Conservation (phyloP, 1,140 invertebrate genomes). For the Bombyx mandarina region DNA sequence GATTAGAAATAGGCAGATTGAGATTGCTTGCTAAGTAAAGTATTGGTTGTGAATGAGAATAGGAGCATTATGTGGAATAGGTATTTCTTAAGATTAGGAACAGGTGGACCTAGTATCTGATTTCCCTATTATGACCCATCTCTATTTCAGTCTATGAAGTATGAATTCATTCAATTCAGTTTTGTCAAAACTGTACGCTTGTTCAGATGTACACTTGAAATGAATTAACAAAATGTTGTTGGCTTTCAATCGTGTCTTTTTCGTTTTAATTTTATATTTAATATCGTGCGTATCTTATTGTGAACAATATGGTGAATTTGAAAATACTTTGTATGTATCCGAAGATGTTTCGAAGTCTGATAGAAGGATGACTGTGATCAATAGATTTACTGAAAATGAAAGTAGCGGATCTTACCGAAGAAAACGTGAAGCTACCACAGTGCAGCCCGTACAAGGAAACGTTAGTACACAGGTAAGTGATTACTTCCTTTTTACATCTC, state of each 20-base stretch:
- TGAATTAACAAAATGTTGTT: slow-evolving; percentile 64
- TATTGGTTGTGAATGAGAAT: too few species aligned
- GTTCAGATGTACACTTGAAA: slow-evolving; percentile 29
- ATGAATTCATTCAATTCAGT: slow-evolving; percentile 16
- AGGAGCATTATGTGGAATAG: too few species aligned
- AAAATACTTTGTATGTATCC: slow-evolving; percentile 48
- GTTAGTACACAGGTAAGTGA: slow-evolving; percentile 63
- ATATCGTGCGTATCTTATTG: slow-evolving; percentile 37
- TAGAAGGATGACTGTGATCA: slow-evolving; percentile 39
- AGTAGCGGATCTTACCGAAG: slow-evolving; percentile 30
- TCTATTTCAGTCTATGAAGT: neutral
- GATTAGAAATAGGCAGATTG: too few species aligned
- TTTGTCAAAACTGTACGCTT: slow-evolving; percentile 27
- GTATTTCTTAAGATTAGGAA: too few species aligned
- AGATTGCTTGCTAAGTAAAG: too few species aligned
- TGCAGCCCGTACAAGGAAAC: slow-evolving; percentile 37
- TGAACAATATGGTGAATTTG: slow-evolving; percentile 35
- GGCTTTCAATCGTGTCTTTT: slow-evolving; percentile 38
- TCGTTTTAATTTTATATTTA: slow-evolving; percentile 35
- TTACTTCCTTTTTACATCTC: slow-evolving; percentile 49
- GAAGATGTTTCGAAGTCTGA: slow-evolving; percentile 20
- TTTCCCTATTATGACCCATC: too few species aligned
- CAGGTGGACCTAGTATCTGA: too few species aligned
- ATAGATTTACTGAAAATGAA: slow-evolving; percentile 29
- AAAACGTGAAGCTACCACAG: slow-evolving; percentile 48